Conservation (phyloP, 2,113 vertebrate species). For the Dicaeum eximium region DNA sequence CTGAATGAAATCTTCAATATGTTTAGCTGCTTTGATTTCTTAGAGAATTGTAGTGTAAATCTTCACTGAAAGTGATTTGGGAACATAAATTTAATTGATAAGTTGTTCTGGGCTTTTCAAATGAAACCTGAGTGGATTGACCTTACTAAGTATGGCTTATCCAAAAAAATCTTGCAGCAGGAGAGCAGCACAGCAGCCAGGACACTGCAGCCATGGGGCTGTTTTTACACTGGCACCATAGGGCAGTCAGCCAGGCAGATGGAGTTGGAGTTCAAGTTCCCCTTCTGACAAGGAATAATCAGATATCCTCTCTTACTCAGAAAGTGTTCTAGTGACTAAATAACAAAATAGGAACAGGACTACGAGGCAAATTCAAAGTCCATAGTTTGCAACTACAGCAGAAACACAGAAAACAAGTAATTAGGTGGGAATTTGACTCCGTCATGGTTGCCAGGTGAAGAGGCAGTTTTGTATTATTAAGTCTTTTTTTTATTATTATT, state of each 20-base stretch:
- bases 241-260: not conserved
- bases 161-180: not conserved
- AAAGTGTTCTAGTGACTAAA: not conserved
- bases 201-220: not conserved
- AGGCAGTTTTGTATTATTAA: not conserved
- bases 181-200: not conserved
- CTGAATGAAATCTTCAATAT: constrained; percentile 31
- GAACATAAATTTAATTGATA: not conserved
- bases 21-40: not conserved
- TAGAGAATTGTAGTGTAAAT: not conserved
- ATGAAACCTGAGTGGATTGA: not conserved
- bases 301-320: not conserved
- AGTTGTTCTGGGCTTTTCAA: not conserved
- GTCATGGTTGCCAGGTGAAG: not conserved
- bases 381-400: not conserved
- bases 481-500: too few species aligned
- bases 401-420: not conserved
- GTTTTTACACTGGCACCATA: not conserved
- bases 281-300: not conserved
- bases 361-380: not conserved
- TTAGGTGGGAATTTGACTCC: not conserved
- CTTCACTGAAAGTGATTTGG: not conserved
- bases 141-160: not conserved
- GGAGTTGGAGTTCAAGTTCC: not conserved
- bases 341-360: not conserved